Evolutionary conservation across 2,797 vertebrate species (phyloP).

Genomic region (Pitangus sulphuratus): DNA sequence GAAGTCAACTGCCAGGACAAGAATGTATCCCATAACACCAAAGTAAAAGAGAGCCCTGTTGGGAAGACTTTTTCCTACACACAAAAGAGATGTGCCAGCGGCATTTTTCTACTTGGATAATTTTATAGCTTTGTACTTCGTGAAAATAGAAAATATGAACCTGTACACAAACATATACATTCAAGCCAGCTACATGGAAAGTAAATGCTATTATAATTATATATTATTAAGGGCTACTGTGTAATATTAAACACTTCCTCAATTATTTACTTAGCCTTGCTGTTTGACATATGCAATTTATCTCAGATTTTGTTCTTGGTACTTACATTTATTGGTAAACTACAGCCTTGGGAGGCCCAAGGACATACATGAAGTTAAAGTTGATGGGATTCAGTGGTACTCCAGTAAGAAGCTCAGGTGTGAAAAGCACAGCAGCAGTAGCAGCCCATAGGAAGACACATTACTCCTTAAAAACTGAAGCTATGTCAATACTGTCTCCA

Average conservation of each 20-base stretch:
- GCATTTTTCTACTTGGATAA: neutral
- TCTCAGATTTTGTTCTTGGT: neutral
- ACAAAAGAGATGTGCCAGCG: neutral
- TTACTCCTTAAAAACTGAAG: neutral
- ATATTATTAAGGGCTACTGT: neutral
- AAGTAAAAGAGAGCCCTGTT: neutral
- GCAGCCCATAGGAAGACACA: neutral
- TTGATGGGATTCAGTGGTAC: neutral
- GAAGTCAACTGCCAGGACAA: neutral
- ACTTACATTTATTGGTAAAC: neutral
- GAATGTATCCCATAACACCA: rapidly evolving
- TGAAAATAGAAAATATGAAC: neutral
- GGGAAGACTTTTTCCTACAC: neutral
- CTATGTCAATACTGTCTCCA: neutral
- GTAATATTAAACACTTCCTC: neutral
- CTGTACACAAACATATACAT: neutral
- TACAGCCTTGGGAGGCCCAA: neutral
- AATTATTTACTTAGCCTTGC: neutral
- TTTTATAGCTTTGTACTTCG: neutral
- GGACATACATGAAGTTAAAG: neutral
- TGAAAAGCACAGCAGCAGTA: neutral
- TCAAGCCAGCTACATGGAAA: neutral
- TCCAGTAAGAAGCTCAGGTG: neutral
- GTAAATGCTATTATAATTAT: neutral
- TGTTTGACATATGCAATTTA: neutral